Base-by-base conservation (phyloP, 2,888 invertebrate genomes). In the Zhuqinia jingwanae region DNA sequence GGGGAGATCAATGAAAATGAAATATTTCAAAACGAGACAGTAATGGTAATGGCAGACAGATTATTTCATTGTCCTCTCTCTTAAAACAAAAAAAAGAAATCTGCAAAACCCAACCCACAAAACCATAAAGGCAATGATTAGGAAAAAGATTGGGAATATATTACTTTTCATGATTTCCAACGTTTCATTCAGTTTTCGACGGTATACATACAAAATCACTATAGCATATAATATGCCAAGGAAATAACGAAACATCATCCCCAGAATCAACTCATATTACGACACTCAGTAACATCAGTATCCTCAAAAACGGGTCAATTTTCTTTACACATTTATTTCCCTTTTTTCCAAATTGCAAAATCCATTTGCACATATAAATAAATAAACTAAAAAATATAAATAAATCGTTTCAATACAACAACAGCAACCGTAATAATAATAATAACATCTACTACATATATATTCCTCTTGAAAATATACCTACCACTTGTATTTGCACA, bases 271-370 rank as follows among this genome's bases (percentile, higher is more conserved):
- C 17, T 56, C 50, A 73, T 25, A 30, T 36, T 6, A 6, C 8
- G 36, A 36, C 17, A 50, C 30, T 53, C 50, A 15, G 50, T 10
- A n/a, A n/a, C n/a, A n/a, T n/a, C n/a, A n/a, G n/a, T n/a, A n/a
- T 50, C 36, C 53, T 56, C 56, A 75, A 70, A 70, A 65, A 45
- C 45, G 47, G 70, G 70, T 75, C 53, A 75, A 75, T 75, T 75
- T 75, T 36, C 56, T 17, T 30, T 25, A 45, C 70, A 47, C 70
- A 47, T 70, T 25, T 70, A 70, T 22, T 70, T 70, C n/a, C 47
- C 36, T 70, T 45, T 47, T 20, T 11, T n/a, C 25, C 56, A 56
- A 75, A 75, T 75, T 75, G 75, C 75, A 75, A 75, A 53, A 75
- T 56, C 75, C 75, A 75, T 75, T 75, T 75, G n/a, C 75, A 56